These are phyloP conservation scores for Antitype chi DNA, from an alignment of 2,888 invertebrate species.

Conservation along the genomic window DNA sequence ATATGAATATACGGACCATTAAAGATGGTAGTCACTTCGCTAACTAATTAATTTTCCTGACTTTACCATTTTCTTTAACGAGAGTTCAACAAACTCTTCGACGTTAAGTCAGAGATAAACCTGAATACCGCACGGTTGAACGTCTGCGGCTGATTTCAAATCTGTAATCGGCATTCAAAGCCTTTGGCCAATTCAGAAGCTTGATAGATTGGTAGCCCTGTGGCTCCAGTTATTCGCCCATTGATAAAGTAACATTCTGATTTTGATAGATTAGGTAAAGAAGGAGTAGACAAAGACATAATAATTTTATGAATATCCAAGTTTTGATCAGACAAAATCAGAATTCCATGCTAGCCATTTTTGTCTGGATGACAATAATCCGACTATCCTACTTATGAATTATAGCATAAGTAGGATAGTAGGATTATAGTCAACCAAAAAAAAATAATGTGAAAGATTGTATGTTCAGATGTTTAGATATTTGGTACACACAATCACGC, in stretches of 20 bases:
- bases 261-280: no score
- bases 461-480: no score
- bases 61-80: not conserved
- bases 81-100: slow-evolving; percentile 19
- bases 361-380: not conserved
- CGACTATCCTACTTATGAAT: no score
- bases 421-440: no score
- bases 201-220: slow-evolving; percentile 25
- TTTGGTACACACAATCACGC: no score
- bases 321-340: not conserved
- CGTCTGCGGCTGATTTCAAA: slow-evolving; percentile 16
- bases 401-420: no score
- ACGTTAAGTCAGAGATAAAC: slow-evolving; percentile 20
- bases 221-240: no score
- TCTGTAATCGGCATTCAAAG: slow-evolving; percentile 22
- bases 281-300: not conserved
- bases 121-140: slow-evolving; percentile 8
- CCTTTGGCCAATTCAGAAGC: not conserved
- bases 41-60: not conserved
- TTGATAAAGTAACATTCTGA: not conserved
- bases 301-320: not conserved
- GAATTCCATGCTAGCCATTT: not conserved
- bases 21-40: not conserved
- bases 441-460: no score
- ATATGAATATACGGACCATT: not conserved